These are phyloP conservation scores for Bombus confusus DNA, from an alignment of 1,140 invertebrate species.

Conservation along the genomic window DNA sequence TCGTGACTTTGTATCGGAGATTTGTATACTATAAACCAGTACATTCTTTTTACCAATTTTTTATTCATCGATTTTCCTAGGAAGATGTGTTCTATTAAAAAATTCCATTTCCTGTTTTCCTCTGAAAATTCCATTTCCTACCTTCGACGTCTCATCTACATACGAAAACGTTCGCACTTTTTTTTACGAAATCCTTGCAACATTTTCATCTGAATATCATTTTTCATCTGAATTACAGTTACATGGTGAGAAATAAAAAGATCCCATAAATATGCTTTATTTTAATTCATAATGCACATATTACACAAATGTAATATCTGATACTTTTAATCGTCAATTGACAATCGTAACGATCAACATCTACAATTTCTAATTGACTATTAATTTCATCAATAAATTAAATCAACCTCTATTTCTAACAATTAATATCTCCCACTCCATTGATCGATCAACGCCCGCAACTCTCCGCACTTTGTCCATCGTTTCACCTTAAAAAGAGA, in stretches of 20 bases:
- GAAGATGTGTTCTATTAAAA: slow-evolving; percentile 2
- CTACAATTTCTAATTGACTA: too few relatives aligned
- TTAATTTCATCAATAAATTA: too few relatives aligned
- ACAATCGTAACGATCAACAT: too few relatives aligned
- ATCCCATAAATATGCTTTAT: too few relatives aligned
- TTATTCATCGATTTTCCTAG: background rate
- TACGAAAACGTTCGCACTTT: background rate
- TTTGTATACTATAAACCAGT: background rate
- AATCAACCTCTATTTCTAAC: too few relatives aligned
- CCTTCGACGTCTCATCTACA: background rate
- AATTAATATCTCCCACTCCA: too few relatives aligned
- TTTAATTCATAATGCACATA: too few relatives aligned
- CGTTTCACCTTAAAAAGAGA: background rate
- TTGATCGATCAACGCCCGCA: too few relatives aligned
- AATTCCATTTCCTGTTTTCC: background rate
- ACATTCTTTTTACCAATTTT: background rate
- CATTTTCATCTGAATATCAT: background rate
- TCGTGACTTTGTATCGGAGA: background rate
- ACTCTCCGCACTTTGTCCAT: background rate
- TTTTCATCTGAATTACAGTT: background rate
- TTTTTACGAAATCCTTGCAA: background rate
- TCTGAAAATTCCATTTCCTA: slow-evolving; percentile 6
- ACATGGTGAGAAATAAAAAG: too few relatives aligned
- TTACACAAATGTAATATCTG: too few relatives aligned
- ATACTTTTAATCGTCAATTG: too few relatives aligned